Conservation (phyloP, 2,797 vertebrate species). For the Tragopan temminckii region DNA sequence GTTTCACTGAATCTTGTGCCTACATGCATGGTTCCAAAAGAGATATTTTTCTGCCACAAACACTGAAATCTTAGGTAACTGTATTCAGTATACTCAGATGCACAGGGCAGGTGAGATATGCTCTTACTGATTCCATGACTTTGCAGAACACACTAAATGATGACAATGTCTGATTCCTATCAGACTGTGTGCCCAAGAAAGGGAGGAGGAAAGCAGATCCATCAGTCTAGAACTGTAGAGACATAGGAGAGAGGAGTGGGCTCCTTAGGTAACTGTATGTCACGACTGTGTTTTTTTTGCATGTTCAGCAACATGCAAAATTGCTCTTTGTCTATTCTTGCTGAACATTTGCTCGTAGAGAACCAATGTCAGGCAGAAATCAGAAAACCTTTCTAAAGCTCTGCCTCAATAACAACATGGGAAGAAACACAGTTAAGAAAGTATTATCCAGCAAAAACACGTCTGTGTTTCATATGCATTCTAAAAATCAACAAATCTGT, state of each 20-base stretch:
- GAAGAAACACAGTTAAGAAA: neutral
- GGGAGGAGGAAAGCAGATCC: neutral
- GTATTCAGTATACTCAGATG: neutral
- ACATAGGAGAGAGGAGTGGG: neutral
- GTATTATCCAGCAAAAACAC: neutral
- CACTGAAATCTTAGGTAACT: neutral
- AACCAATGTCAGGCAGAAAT: neutral
- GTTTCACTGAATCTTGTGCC: neutral
- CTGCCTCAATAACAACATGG: accelerated
- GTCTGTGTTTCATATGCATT: neutral
- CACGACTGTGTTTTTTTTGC: neutral
- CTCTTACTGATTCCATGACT: neutral
- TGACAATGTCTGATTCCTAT: neutral
- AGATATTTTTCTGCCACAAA: neutral
- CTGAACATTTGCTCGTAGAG: neutral
- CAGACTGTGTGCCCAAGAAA: neutral
- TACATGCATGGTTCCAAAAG: neutral
- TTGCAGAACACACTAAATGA: neutral
- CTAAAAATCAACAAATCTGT: neutral
- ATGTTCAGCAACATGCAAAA: neutral
- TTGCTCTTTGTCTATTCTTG: neutral
- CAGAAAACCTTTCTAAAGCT: neutral
- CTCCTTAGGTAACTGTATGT: neutral
- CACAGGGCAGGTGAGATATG: neutral
- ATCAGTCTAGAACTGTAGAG: neutral